Percentiles rank a stretch among this genome's conserved stretches.
These are phyloP conservation scores for Siniperca obscura DNA, from an alignment of 2,797 vertebrate genomes.

Conservation along the genomic window DNA sequence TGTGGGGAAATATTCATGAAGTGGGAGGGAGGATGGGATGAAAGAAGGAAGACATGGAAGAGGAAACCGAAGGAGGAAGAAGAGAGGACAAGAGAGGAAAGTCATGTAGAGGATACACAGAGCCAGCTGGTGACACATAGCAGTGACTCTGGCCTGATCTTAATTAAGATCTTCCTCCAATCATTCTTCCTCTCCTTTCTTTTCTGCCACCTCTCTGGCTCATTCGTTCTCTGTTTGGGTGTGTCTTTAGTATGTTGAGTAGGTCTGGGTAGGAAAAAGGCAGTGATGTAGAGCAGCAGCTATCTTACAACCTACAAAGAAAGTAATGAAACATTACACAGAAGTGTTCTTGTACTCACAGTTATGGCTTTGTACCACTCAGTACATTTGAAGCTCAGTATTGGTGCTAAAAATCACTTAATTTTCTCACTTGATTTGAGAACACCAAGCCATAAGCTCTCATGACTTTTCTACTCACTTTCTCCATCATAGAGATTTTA, in stretches of 20 bases:
- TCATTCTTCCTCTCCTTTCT: conserved; percentile 8
- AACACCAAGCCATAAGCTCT: neutral
- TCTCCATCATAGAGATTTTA: neutral
- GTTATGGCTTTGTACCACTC: neutral
- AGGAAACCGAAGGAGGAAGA: conserved; percentile 13
- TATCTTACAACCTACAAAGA: conserved; percentile 16
- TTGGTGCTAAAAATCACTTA: neutral
- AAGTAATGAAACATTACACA: neutral
- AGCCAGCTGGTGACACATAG: conserved; percentile 46
- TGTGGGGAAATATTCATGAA: no score
- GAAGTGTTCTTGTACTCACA: neutral
- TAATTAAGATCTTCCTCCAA: conserved; percentile 67
- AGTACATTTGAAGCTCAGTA: neutral
- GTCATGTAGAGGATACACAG: conserved; percentile 20
- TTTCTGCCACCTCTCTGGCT: neutral
- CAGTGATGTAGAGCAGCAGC: neutral
- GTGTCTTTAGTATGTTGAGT: conserved; percentile 13
- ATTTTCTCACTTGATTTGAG: neutral
- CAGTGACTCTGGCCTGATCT: conserved; percentile 51
- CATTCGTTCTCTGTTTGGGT: neutral
- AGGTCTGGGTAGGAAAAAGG: neutral
- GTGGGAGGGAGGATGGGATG: neutral
- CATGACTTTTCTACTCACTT: neutral
- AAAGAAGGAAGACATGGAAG: neutral
- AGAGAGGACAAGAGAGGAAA: neutral